phyloP scores from a whole-genome alignment of 2,797 vertebrate species.

The Silurus lanzhouensis region DNA sequence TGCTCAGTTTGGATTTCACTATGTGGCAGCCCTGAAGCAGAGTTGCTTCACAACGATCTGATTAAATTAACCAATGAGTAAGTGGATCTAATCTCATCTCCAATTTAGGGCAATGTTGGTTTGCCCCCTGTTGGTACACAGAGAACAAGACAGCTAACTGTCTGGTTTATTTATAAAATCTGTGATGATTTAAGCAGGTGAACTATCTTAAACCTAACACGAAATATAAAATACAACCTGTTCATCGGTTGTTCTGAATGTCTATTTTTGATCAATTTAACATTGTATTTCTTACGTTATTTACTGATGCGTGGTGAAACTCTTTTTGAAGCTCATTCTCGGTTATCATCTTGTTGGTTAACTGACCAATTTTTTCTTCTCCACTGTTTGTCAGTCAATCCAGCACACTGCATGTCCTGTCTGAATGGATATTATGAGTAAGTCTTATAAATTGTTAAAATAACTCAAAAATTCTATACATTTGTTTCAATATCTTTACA shows the following conservation, averaged over 20 bases:
- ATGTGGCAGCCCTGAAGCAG: not conserved
- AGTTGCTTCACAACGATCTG: conserved; percentile 15
- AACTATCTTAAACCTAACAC: not conserved
- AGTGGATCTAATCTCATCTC: not conserved
- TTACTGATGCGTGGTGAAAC: not conserved
- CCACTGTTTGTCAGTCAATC: conserved; percentile 71
- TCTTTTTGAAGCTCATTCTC: not conserved
- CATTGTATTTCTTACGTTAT: not conserved
- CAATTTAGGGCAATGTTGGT: conserved; percentile 46
- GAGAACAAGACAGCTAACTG: conserved; percentile 2
- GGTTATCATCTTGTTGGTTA: not conserved
- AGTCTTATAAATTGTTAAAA: conserved; percentile 59
- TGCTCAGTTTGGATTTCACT: conserved; percentile 17
- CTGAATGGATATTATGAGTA: conserved; percentile 82
- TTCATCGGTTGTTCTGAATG: not conserved
- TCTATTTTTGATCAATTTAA: not conserved
- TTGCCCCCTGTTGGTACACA: conserved; percentile 65
- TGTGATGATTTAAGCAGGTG: not conserved
- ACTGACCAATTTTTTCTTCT: not conserved
- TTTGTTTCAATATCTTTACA: not conserved
- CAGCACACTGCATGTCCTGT: conserved; percentile 79
- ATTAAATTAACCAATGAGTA: conserved; percentile 11
- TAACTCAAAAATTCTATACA: not conserved
- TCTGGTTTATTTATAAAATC: not conserved
- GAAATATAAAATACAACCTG: not conserved